These are phyloP conservation scores for Torymus tubicola DNA, from an alignment of 2,888 invertebrate species.

Conservation along the genomic window DNA sequence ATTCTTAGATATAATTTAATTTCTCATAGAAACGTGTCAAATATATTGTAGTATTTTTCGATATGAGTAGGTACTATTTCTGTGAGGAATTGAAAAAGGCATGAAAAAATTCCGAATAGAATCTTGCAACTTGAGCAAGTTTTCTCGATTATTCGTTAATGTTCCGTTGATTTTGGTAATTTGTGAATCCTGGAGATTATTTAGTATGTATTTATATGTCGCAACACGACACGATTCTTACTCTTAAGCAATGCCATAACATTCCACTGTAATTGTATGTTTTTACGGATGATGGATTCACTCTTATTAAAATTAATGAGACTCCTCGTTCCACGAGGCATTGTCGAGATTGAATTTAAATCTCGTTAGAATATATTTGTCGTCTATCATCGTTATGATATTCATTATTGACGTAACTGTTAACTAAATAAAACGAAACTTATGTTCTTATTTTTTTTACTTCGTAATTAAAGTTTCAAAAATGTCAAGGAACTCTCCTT, in stretches of 20 bases:
- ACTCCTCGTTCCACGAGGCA: conserved; percentile 32
- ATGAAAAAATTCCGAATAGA: conserved; percentile 27
- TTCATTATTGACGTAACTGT: conserved; percentile 1
- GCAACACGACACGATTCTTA: conserved; percentile 39
- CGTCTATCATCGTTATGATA: conserved; percentile 14
- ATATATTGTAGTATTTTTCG: not conserved
- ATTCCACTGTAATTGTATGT: conserved; percentile 62
- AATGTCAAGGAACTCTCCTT: conserved; percentile 30
- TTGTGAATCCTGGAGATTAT: conserved; percentile 70
- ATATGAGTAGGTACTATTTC: conserved; percentile 18
- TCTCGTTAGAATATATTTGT: conserved; percentile 10
- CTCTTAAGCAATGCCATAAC: conserved; percentile 71
- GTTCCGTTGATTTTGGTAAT: conserved; percentile 72
- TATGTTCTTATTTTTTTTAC: conserved; percentile 39
- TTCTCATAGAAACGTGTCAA: conserved; percentile 29
- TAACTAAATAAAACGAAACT: conserved; percentile 11
- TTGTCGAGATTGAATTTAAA: conserved; percentile 38
- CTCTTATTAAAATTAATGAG: conserved; percentile 74
- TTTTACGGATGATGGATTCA: conserved; percentile 68
- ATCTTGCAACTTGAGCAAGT: conserved; percentile 2
- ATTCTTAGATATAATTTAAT: conserved; percentile 32
- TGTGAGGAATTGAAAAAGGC: conserved; percentile 33
- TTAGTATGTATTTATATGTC: conserved; percentile 66
- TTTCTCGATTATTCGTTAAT: conserved; percentile 36
- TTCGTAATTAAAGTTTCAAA: not conserved